Base-by-base conservation (phyloP, 1,140 invertebrate genomes). In the Octopus sinensis region DNA sequence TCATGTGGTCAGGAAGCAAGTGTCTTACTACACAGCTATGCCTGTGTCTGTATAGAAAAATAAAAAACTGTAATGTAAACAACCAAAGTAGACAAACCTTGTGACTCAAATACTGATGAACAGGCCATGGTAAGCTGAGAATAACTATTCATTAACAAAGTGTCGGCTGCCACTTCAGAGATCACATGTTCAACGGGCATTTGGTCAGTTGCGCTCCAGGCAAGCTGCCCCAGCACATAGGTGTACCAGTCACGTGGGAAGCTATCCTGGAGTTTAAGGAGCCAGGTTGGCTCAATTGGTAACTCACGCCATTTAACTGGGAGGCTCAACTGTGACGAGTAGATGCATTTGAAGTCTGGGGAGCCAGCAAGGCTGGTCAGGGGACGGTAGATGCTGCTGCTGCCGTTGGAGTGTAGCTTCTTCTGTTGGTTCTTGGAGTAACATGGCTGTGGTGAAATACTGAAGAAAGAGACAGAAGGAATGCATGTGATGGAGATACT, bases 211-310 rank as follows among this genome's bases (percentile, higher is more conserved):
- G 80, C 82, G 54, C 83, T 85, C 86, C 86, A 87, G 73, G 87
- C 85, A 5, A 88, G 79, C 54, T 82, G 83, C 17, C 80, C 79
- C 5, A 91, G 82, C 0, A 90, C 87, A 85, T 89, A 87, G 75
- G 87, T 87, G 83, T 88, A 91, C 90, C 90, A 91, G 71, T 89
- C 87, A 10, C 81, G 83, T 0, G 90, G 90, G 81, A 90, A 91
- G 53, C 86, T 83, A 54, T 82, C 84, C n/a, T 88, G 84, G 43
- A 88, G 85, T 12, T 86, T 84, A 23, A 88, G 86, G 52, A 91
- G 77, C 68, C 88, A 87, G 9, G 88, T 88, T 53, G 86, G 83
- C 23, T 91, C 90, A 52, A 90, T 85, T 7, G 90, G 90, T 51
- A 91, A 81, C 76, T 91, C 89, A 53, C 88, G 82, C 87, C 90